Evolutionary conservation across 2,888 invertebrate genomes (phyloP).

Genomic region (Clistopyga incitator): DNA sequence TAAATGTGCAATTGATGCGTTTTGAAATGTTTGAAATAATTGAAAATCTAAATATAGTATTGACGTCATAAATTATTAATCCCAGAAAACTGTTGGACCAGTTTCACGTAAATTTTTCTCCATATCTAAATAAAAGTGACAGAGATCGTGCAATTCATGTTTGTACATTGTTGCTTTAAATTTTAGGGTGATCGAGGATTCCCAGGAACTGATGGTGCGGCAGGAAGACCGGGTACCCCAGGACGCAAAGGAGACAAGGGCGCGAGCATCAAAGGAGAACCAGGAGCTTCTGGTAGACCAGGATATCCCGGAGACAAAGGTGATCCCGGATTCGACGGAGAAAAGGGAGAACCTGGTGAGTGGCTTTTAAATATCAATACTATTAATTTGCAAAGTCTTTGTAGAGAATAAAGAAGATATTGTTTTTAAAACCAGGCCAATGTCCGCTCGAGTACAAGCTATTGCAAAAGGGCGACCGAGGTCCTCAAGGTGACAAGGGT

Average conservation of each 20-base stretch:
- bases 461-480: slow-evolving; percentile 87
- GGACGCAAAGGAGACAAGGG: slow-evolving; percentile 89
- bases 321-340: slow-evolving; percentile 87
- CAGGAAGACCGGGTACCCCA: slow-evolving; percentile 89
- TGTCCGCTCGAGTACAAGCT: slow-evolving; percentile 86
- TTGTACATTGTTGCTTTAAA: not conserved
- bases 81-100: not conserved
- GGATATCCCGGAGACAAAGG: slow-evolving; percentile 88
- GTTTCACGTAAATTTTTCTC: not conserved
- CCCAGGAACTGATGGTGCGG: slow-evolving; percentile 89
- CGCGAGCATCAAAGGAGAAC: slow-evolving; percentile 90
- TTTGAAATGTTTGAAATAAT: not conserved
- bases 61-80: not conserved
- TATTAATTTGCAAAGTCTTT: not conserved
- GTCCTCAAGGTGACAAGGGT: slow-evolving; percentile 88
- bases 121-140: not conserved
- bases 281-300: slow-evolving; percentile 89
- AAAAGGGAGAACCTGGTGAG: slow-evolving; percentile 86
- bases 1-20: not conserved
- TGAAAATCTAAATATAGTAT: not conserved
- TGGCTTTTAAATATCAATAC: not conserved
- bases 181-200: slow-evolving; percentile 88
- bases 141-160: not conserved
- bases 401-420: not conserved
- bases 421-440: slow-evolving; percentile 81